A percentile compares a stretch with the other conserved stretches of the same genome.
phyloP scores from a whole-genome alignment of 2,888 invertebrate genomes.

The Oscheius sp. region DNA sequence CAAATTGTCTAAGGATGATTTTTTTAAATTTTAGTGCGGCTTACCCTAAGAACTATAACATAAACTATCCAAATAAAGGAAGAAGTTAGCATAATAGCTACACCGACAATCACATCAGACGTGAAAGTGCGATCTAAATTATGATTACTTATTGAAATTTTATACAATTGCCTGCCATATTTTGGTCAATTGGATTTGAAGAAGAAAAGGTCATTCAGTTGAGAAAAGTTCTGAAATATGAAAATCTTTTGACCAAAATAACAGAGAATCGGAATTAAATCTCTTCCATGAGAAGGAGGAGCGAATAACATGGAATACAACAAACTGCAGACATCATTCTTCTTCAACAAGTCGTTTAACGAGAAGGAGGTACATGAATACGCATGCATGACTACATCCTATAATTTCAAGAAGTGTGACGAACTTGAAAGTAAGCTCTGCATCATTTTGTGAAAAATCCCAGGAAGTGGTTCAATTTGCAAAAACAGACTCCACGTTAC shows the following conservation, averaged over 20 bases:
- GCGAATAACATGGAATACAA: not conserved
- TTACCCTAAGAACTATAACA: not conserved
- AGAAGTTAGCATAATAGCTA: not conserved
- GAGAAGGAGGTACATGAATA: no score
- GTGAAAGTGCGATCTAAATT: not conserved
- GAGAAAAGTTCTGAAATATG: not conserved
- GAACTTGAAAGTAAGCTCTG: no score
- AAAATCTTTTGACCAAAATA: no score
- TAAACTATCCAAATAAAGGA: not conserved
- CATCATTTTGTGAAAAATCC: no score
- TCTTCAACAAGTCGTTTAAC: no score
- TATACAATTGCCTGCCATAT: not conserved
- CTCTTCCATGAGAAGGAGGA: not conserved
- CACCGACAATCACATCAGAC: not conserved
- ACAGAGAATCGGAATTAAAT: no score
- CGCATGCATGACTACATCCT: no score
- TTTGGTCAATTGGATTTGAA: no score
- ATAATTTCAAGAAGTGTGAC: no score
- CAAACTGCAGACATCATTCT: not conserved
- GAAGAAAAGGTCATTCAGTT: not conserved
- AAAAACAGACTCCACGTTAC: no score
- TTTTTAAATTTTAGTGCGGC: not conserved
- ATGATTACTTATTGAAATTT: not conserved
- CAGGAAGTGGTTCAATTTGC: no score
- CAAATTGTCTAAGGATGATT: constrained; percentile 48